Percentiles rank a stretch among this genome's conserved stretches.
Evolutionary conservation across 2,797 vertebrate species (phyloP).

Genomic region (Adelosebastes latens): DNA sequence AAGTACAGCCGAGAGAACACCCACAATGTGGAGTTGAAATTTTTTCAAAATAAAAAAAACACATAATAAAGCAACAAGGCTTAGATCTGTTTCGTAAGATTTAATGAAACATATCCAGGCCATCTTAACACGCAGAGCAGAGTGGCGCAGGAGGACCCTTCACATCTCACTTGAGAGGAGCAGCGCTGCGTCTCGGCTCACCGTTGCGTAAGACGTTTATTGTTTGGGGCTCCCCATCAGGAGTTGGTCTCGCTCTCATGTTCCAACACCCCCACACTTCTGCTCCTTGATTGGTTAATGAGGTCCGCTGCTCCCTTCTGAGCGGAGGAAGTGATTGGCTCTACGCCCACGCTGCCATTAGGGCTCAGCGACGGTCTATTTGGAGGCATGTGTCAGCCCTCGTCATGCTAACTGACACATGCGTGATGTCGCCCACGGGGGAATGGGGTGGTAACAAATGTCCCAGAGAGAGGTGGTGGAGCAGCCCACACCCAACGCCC

Average conservation of each 20-base stretch:
- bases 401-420: slow-evolving; percentile 60
- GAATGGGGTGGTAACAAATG: slow-evolving; percentile 17
- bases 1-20: slow-evolving; percentile 17
- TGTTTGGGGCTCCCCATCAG: slow-evolving; percentile 62
- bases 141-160: slow-evolving; percentile 30
- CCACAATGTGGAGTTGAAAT: slow-evolving; percentile 2
- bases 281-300: slow-evolving; percentile 77
- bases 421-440: slow-evolving; percentile 51
- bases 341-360: slow-evolving; percentile 71
- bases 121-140: slow-evolving; percentile 2
- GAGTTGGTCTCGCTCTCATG: slow-evolving; percentile 45
- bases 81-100: neutral
- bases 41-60: neutral
- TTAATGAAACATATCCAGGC: slow-evolving; percentile 19
- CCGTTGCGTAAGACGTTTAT: slow-evolving; percentile 66
- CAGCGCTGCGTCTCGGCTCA: neutral
- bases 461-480: slow-evolving; percentile 29
- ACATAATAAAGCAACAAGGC: neutral
- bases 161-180: slow-evolving; percentile 40
- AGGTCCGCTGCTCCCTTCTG: slow-evolving; percentile 54
- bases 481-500: slow-evolving; percentile 44
- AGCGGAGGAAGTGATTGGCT: slow-evolving; percentile 65
- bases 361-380: slow-evolving; percentile 38
- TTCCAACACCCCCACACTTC: slow-evolving; percentile 69
- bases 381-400: slow-evolving; percentile 60